phyloP scores from a whole-genome alignment of 1,140 invertebrate genomes.

The Lasioglossum baleicum region DNA sequence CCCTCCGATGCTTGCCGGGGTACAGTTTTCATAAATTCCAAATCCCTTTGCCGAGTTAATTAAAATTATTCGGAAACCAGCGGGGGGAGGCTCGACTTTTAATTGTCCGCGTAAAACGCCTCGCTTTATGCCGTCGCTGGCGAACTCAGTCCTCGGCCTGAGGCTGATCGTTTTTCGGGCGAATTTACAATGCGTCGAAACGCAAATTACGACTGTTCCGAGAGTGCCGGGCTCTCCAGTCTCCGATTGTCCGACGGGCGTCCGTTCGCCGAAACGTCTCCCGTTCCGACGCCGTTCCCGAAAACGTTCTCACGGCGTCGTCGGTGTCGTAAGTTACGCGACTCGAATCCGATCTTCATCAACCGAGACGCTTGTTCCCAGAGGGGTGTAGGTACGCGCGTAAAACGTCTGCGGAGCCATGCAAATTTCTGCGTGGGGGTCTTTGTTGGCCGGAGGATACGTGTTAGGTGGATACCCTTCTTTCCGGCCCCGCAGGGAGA shows the following conservation, averaged over 20 bases:
- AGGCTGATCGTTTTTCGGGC: too few relatives aligned
- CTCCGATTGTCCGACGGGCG: not conserved
- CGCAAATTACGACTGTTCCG: not conserved
- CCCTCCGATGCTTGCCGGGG: too few relatives aligned
- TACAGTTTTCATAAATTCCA: slow-evolving; percentile 25
- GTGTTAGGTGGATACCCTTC: slow-evolving; percentile 51
- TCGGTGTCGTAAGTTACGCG: slow-evolving; percentile 52
- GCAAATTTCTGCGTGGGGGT: slow-evolving; percentile 64
- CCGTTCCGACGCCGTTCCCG: not conserved
- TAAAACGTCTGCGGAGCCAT: slow-evolving; percentile 48
- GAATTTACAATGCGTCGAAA: slow-evolving; percentile 22
- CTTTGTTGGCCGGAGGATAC: slow-evolving; percentile 60
- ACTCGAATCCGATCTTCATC: slow-evolving; percentile 61
- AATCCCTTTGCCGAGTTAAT: not conserved
- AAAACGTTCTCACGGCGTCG: slow-evolving; percentile 29
- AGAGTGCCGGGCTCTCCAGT: not conserved
- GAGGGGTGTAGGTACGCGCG: slow-evolving; percentile 39
- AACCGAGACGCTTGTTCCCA: slow-evolving; percentile 33
- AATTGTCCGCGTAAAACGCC: not conserved
- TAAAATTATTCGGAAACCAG: not conserved
- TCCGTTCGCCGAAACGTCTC: not conserved
- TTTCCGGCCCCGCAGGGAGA: slow-evolving; percentile 52
- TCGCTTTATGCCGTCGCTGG: not conserved
- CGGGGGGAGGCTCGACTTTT: not conserved
- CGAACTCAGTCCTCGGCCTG: not conserved